These are phyloP conservation scores for Mimumesa dahlbomi DNA, from an alignment of 2,888 invertebrate genomes.

Conservation along the genomic window DNA sequence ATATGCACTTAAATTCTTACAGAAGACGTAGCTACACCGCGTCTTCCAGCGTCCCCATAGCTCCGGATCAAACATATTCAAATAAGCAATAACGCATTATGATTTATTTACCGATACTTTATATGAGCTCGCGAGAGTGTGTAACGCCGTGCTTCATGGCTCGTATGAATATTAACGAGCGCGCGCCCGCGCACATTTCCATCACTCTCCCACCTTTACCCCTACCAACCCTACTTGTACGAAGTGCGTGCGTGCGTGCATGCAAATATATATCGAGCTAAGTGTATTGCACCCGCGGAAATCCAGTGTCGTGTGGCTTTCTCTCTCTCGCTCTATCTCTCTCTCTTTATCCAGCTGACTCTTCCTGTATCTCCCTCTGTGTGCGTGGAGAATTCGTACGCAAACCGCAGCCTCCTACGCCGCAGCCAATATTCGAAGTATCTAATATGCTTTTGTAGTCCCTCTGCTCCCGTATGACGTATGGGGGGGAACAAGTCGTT, in stretches of 20 bases:
- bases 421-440: conserved; percentile 74
- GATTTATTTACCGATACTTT: conserved; percentile 77
- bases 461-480: conserved; percentile 25
- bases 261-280: conserved; percentile 64
- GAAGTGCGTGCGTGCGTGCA: conserved; percentile 65
- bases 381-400: conserved; percentile 45
- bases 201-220: conserved; percentile 23
- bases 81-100: conserved; percentile 74
- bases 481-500: conserved; percentile 21
- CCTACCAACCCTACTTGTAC: conserved; percentile 52
- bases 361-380: conserved; percentile 21
- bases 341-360: too few species aligned
- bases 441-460: conserved; percentile 72
- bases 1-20: background rate
- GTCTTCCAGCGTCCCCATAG: conserved; percentile 37
- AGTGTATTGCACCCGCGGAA: conserved; percentile 70
- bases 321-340: too few species aligned
- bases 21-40: conserved; percentile 11
- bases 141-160: conserved; percentile 63
- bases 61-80: conserved; percentile 73
- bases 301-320: conserved; percentile 59
- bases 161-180: conserved; percentile 76
- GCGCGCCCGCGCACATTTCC: conserved; percentile 42
- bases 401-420: conserved; percentile 51
- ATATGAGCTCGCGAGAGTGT: conserved; percentile 56